Evolutionary conservation across 2,113 vertebrate species (phyloP).

Genomic region (Melanerpes formicivorus): DNA sequence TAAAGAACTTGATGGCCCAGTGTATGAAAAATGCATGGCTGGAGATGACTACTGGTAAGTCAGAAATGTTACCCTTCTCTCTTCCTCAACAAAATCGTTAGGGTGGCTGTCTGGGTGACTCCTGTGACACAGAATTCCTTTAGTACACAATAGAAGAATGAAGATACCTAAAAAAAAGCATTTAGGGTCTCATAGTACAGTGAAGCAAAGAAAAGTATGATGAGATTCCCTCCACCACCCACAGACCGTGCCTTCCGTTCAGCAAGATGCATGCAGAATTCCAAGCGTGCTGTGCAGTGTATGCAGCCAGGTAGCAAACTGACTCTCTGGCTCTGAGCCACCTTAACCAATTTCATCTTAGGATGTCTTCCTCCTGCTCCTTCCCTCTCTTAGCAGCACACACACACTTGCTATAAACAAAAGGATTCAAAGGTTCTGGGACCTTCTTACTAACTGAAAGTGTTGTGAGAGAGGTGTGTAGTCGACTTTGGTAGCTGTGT

Average conservation of each 20-base stretch:
- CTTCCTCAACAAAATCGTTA: neutral
- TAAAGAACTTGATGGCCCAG: conserved; percentile 95
- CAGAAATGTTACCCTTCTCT: neutral
- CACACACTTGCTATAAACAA: neutral
- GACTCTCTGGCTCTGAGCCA: neutral
- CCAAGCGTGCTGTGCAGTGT: neutral
- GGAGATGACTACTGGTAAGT: conserved; percentile 97
- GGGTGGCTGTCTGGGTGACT: neutral
- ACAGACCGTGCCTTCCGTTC: neutral
- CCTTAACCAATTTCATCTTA: neutral
- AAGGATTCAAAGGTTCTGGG: neutral
- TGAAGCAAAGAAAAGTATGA: neutral
- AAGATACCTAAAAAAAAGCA: neutral
- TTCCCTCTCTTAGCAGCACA: neutral
- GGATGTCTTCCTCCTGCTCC: neutral
- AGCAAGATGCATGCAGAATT: neutral
- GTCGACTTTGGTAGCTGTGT: neutral
- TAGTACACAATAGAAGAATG: neutral
- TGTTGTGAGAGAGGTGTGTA: neutral
- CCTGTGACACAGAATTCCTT: neutral
- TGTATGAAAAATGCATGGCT: conserved; percentile 99
- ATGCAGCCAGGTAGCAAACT: neutral
- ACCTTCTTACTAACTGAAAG: neutral
- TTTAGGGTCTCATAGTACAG: neutral
- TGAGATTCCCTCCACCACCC: neutral